Conservation (phyloP, 2,888 invertebrate species). For the Troides oblongomaculatus region DNA sequence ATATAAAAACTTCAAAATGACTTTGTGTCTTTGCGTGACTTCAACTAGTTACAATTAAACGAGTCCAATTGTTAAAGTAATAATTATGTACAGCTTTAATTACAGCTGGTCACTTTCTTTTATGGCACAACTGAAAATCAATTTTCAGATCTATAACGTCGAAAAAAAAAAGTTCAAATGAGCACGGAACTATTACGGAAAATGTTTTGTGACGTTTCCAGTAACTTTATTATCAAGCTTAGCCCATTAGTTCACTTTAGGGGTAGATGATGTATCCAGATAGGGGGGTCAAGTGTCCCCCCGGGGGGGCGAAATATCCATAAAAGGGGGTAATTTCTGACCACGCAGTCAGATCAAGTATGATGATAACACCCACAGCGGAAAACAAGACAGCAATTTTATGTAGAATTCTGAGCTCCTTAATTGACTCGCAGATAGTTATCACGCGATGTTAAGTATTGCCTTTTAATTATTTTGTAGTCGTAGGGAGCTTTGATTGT, state of each 20-base stretch:
- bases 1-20: not conserved
- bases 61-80: not conserved
- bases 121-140: conserved; percentile 2
- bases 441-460: conserved; percentile 68
- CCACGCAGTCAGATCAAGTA: conserved; percentile 75
- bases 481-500: conserved; percentile 43
- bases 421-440: conserved; percentile 73
- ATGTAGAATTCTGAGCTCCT: conserved; percentile 70
- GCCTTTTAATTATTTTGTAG: conserved; percentile 65
- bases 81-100: not conserved
- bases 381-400: conserved; percentile 77
- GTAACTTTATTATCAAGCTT: conserved; percentile 46
- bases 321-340: conserved; percentile 76
- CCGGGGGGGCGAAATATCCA: conserved; percentile 74
- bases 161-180: not conserved
- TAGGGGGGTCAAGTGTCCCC: conserved; percentile 77
- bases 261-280: conserved; percentile 79
- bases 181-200: not conserved
- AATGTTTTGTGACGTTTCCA: conserved; percentile 43
- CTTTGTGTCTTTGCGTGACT: not conserved
- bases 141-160: not conserved
- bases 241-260: conserved; percentile 72
- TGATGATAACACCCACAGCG: conserved; percentile 60
- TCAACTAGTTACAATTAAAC: not conserved
- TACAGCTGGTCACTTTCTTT: conserved; percentile 1